phyloP scores from a whole-genome alignment of 2,113 vertebrate genomes.

The Pomatostomus ruficeps region DNA sequence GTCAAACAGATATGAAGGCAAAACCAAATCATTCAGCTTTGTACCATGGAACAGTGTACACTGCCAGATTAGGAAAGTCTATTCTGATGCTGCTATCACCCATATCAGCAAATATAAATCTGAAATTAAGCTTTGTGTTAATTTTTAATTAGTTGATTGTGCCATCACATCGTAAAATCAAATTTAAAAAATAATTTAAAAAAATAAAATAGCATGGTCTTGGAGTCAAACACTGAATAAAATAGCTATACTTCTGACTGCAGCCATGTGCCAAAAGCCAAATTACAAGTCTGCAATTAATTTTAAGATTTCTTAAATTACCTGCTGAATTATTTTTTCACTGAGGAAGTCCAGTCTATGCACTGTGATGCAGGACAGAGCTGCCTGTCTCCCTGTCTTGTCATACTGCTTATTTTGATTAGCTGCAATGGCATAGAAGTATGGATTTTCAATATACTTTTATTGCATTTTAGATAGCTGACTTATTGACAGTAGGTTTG shows the following conservation, averaged over 20 bases:
- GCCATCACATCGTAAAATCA: not conserved
- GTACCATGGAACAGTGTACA: not conserved
- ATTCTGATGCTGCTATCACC: not conserved
- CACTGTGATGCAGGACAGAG: not conserved
- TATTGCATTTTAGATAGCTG: slow-evolving; percentile 18
- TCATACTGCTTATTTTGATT: not conserved
- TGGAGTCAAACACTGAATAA: not conserved
- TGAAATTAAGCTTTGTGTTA: not conserved
- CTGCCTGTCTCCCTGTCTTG: not conserved
- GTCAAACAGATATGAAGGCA: not conserved
- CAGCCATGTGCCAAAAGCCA: not conserved
- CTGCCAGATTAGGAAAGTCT: not conserved
- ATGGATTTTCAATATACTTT: slow-evolving; percentile 34
- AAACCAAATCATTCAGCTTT: not conserved
- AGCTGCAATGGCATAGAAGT: not conserved
- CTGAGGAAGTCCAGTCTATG: not conserved
- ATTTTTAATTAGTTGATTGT: not conserved
- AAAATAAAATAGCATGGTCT: not conserved
- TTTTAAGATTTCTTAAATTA: not conserved
- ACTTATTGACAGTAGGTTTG: not conserved
- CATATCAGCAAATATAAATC: not conserved
- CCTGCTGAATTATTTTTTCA: not conserved
- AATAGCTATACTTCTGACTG: not conserved
- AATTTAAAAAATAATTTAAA: not conserved
- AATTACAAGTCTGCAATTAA: not conserved